Base-by-base conservation (phyloP, 2,113 vertebrate genomes). In the Forbesichthys agassizii region DNA sequence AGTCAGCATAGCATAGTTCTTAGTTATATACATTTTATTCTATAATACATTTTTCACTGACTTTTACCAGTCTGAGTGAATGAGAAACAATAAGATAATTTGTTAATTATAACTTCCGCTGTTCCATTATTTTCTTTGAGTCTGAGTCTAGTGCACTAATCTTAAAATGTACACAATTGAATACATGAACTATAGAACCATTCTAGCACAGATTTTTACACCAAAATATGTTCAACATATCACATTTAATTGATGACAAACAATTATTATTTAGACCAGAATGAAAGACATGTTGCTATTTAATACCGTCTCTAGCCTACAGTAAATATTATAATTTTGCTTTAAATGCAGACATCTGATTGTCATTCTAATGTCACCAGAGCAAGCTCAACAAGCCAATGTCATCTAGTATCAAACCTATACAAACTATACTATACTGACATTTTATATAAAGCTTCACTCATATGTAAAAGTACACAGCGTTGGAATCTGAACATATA, bases 291-390 rank as follows among this genome's bases (percentile, higher is more conserved):
- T 79, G 76, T 54, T 75, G n/a, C 13, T 7, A 18, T 54, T 69
- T 20, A 69, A 75, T 33, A 13, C 4, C 13, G 9, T 27, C 27
- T 27, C 27, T 27, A 36, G 68, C 58, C 64, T 5, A 57, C 42
- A n/a, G n/a, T n/a, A 61, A 59, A n/a, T 49, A 27, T 48, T 48
- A 58, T 61, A 42, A 8, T 47, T 58, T 66, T 3, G 9, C 42
- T 9, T 14, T 1, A 72, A 46, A 72, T 67, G 61, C 33, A 61
- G 56, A 79, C 33, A 60, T 53, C 7, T 73, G 82, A 86, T 77
- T 81, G 80, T 81, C 80, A 52, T 53, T 73, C 33, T 36, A 75
- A 64, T 36, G 52, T 47, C 36, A 9, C 60, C 9, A 48, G 14
- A 27, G 42, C 11, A 42, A 9, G 66, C 58, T 58, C n/a, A 64